Percentiles rank a stretch among this genome's conserved stretches.
Evolutionary conservation across 2,113 vertebrate genomes (phyloP).

Genomic region (Trichechus manatus): DNA sequence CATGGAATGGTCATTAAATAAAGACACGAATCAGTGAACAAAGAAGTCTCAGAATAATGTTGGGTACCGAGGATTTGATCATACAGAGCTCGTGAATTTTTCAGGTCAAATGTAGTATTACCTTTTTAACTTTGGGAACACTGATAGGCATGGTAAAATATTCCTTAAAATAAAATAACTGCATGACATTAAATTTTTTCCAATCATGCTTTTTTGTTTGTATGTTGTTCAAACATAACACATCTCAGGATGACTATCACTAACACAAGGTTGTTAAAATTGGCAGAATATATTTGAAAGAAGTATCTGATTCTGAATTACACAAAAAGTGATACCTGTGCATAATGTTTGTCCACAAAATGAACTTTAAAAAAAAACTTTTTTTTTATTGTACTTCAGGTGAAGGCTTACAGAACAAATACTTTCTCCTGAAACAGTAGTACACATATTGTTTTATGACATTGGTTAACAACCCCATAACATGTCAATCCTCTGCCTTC

Average conservation of each 20-base stretch:
- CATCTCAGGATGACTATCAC: not conserved
- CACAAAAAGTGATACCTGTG: not conserved
- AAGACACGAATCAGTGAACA: not conserved
- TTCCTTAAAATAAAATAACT: conserved; percentile 33
- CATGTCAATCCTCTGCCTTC: no score
- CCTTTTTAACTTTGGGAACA: not conserved
- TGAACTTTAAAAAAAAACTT: not conserved
- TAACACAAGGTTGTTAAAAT: not conserved
- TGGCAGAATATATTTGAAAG: not conserved
- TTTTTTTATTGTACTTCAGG: no score
- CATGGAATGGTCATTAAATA: not conserved
- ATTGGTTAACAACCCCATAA: no score
- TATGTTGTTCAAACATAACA: not conserved
- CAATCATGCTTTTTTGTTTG: not conserved
- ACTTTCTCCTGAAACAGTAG: no score
- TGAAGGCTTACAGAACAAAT: no score
- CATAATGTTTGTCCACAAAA: not conserved
- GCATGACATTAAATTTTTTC: conserved; percentile 4
- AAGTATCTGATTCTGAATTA: not conserved
- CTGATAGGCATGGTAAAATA: not conserved
- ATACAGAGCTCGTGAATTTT: not conserved
- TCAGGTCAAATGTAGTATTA: not conserved
- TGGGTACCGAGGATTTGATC: not conserved
- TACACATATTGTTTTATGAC: no score
- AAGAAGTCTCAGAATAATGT: not conserved